phyloP scores from a whole-genome alignment of 2,113 vertebrate species.

The Vidua macroura region DNA sequence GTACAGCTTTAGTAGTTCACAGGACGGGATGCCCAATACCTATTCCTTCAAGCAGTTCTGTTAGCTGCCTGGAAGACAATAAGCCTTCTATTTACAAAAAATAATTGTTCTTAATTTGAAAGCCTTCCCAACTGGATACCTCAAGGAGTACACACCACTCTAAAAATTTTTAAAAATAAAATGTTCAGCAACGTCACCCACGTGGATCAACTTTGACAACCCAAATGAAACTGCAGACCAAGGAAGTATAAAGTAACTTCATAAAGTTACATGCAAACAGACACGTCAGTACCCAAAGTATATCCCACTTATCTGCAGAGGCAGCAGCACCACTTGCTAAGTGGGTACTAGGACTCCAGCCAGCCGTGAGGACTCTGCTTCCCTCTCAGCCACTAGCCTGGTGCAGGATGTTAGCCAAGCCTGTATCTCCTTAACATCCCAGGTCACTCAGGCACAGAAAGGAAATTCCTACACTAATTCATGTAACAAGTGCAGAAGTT shows the following conservation, averaged over 20 bases:
- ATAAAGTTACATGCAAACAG: not conserved
- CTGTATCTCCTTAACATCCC: not conserved
- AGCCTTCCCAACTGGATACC: not conserved
- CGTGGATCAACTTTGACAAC: not conserved
- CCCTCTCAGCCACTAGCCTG: not conserved
- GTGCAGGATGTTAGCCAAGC: not conserved
- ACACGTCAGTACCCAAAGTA: not conserved
- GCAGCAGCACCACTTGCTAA: not conserved
- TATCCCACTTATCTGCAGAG: not conserved
- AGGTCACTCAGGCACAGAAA: not conserved
- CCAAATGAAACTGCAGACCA: not conserved
- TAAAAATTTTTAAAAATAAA: not conserved
- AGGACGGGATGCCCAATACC: not conserved
- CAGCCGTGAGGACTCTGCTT: not conserved
- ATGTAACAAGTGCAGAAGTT: not conserved
- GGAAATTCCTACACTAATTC: not conserved
- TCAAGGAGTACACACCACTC: rapidly evolving
- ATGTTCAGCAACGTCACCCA: not conserved
- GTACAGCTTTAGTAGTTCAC: not conserved
- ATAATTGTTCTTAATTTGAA: not conserved
- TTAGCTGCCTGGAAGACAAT: not conserved
- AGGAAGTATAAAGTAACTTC: not conserved
- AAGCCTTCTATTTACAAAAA: not conserved
- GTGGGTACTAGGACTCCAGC: not conserved
- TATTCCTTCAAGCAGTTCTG: not conserved